phyloP scores from a whole-genome alignment of 1,140 invertebrate genomes.

The Steinernema khuongi region DNA sequence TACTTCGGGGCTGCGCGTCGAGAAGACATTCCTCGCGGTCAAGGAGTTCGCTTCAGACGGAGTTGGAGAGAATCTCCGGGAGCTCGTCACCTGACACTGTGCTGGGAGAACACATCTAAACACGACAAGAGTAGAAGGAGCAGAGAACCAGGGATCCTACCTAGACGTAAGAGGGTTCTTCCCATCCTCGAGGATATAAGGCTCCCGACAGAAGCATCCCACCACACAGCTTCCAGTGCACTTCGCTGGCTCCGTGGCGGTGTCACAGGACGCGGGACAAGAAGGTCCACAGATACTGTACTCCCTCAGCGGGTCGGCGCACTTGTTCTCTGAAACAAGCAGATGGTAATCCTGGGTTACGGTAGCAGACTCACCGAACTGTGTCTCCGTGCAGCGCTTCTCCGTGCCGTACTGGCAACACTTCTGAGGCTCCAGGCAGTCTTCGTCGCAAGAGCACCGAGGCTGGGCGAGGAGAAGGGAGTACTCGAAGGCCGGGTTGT shows the following conservation, averaged over 20 bases:
- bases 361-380: background rate
- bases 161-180: constrained; percentile 2
- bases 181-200: background rate
- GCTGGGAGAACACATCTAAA: background rate
- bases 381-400: background rate
- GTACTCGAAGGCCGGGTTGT: background rate
- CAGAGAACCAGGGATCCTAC: background rate
- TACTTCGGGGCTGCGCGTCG: background rate
- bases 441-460: background rate
- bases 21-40: background rate
- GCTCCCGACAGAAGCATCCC: background rate
- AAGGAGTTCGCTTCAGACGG: background rate
- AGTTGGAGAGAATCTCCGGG: background rate
- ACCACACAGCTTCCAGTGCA: constrained; percentile 9
- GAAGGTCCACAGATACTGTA: constrained; percentile 1
- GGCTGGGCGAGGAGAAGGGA: background rate
- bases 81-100: background rate
- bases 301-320: background rate
- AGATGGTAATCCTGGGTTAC: background rate
- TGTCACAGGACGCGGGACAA: background rate
- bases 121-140: background rate
- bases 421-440: background rate
- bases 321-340: background rate
- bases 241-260: background rate
- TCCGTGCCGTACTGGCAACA: constrained; percentile 1